Evolutionary conservation across 2,113 vertebrate genomes (phyloP).

Genomic region (Psilopogon haemacephalus): DNA sequence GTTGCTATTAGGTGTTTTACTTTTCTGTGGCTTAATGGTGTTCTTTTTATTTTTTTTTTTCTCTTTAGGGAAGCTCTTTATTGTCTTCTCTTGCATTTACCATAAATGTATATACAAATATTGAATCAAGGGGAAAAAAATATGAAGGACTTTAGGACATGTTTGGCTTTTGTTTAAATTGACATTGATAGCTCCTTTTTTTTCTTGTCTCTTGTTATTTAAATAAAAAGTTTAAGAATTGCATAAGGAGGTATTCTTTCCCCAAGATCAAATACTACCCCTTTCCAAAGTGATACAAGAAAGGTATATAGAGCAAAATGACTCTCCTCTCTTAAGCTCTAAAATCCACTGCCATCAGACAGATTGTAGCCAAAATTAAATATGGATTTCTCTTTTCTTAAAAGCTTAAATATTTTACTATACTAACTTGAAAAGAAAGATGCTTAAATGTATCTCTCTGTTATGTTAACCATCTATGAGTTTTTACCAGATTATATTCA

Average conservation of each 20-base stretch:
- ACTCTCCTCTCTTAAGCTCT: not conserved
- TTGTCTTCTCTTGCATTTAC: conserved; percentile 19
- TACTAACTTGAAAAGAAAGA: not conserved
- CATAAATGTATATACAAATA: not conserved
- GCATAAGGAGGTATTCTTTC: not conserved
- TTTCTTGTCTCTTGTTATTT: conserved; percentile 1
- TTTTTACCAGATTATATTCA: not conserved
- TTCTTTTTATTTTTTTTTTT: not conserved
- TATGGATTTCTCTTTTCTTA: not conserved
- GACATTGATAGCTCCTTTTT: not conserved
- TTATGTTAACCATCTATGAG: not conserved
- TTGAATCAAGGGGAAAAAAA: not conserved
- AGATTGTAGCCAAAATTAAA: not conserved
- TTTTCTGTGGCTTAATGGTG: conserved; percentile 32
- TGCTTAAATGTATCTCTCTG: not conserved
- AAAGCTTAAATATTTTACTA: conserved; percentile 15
- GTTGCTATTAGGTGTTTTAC: conserved; percentile 27
- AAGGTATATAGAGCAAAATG: not conserved
- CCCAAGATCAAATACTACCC: not conserved
- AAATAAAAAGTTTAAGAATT: not conserved
- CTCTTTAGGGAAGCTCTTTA: conserved; percentile 10
- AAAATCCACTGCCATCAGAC: not conserved
- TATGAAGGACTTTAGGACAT: not conserved
- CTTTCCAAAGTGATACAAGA: not conserved
- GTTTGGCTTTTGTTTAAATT: not conserved